Conservation (phyloP, 2,888 invertebrate genomes). For the Bhutanitis thaidina region DNA sequence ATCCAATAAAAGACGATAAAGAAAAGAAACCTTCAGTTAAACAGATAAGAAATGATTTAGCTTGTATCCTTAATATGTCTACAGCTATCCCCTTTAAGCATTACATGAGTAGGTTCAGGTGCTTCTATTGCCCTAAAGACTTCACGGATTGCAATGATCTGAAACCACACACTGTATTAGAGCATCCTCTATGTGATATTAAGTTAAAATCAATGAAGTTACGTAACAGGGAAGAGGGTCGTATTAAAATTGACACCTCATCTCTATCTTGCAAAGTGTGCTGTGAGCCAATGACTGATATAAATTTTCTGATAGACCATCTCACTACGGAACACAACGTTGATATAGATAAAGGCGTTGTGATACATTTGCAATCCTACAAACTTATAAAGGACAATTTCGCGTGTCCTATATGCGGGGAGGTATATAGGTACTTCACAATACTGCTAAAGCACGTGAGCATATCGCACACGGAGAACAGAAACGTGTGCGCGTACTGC, state of each 20-base stretch:
- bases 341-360: conserved; percentile 39
- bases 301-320: conserved; percentile 44
- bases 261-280: conserved; percentile 52
- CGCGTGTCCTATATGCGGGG: conserved; percentile 49
- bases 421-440: conserved; percentile 48
- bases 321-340: conserved; percentile 43
- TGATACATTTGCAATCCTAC: conserved; percentile 43
- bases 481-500: conserved; percentile 53
- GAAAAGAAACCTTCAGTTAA: conserved; percentile 40
- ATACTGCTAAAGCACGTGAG: conserved; percentile 51
- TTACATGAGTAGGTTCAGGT: conserved; percentile 55
- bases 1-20: background rate
- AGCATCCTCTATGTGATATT: conserved; percentile 56
- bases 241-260: conserved; percentile 57
- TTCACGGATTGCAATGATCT: conserved; percentile 51
- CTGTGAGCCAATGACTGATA: conserved; percentile 35
- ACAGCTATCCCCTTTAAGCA: conserved; percentile 62
- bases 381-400: conserved; percentile 50
- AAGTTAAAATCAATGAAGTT: conserved; percentile 51
- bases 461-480: conserved; percentile 48
- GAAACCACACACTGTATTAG: conserved; percentile 47
- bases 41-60: conserved; percentile 47
- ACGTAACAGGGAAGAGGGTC: conserved; percentile 49
- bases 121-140: conserved; percentile 63
- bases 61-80: conserved; percentile 56